These are phyloP conservation scores for Agrotis exclamationis DNA, from an alignment of 2,888 invertebrate species.

Conservation along the genomic window DNA sequence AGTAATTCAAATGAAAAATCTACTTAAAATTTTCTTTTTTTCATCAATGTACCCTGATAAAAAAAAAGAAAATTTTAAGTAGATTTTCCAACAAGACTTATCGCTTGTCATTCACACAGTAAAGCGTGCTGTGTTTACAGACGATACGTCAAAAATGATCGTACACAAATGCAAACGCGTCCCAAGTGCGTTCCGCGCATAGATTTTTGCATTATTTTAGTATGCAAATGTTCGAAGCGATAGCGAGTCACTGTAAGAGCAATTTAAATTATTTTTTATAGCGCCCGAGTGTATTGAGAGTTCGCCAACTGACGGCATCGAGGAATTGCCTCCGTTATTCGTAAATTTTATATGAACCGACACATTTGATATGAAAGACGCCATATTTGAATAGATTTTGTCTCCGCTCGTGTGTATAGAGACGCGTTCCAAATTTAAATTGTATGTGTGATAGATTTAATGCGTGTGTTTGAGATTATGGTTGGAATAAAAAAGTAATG, in stretches of 20 bases:
- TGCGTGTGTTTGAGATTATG: slow-evolving; percentile 49
- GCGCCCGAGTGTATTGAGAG: slow-evolving; percentile 90
- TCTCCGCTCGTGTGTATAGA: slow-evolving; percentile 62
- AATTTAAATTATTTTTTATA: slow-evolving; percentile 92
- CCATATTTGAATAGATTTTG: slow-evolving; percentile 70
- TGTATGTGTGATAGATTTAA: slow-evolving; percentile 62
- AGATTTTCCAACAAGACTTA: not conserved
- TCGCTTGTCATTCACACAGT: not conserved
- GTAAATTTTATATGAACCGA: slow-evolving; percentile 85
- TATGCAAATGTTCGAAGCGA: slow-evolving; percentile 90
- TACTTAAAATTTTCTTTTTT: no score
- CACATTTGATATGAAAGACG: slow-evolving; percentile 72
- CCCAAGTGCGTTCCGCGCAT: slow-evolving; percentile 84
- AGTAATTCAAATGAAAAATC: no score
- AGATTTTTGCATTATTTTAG: slow-evolving; percentile 91
- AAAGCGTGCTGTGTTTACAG: slow-evolving; percentile 6
- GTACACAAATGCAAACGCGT: slow-evolving; percentile 76
- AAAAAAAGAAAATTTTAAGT: not conserved
- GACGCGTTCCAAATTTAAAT: slow-evolving; percentile 68
- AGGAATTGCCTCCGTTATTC: slow-evolving; percentile 81
- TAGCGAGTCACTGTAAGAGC: slow-evolving; percentile 90
- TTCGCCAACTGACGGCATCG: slow-evolving; percentile 79
- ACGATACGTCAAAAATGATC: slow-evolving; percentile 50
- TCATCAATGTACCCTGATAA: no score
- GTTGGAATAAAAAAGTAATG: slow-evolving; percentile 39